Conservation (phyloP, 2,888 invertebrate species). For the Desoria tigrina region DNA sequence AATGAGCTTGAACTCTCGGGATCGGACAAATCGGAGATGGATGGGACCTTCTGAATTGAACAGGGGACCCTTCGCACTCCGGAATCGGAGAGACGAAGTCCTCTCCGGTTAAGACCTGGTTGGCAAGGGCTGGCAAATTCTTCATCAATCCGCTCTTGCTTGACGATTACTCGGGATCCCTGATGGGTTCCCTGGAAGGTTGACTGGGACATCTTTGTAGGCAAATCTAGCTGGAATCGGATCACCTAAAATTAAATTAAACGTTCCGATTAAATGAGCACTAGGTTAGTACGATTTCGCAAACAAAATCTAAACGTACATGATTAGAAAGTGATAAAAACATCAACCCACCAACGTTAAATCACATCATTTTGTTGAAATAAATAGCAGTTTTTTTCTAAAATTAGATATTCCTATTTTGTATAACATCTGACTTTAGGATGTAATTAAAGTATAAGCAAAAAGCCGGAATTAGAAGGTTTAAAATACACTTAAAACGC, state of each 20-base stretch:
- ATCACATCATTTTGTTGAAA: too few relatives aligned
- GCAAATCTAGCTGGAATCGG: constrained; percentile 1
- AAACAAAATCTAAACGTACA: too few relatives aligned
- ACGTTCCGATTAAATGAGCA: background rate
- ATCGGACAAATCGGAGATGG: constrained; percentile 85
- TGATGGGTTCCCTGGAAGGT: constrained; percentile 18
- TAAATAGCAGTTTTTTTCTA: too few relatives aligned
- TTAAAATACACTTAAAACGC: too few relatives aligned
- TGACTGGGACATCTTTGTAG: constrained; percentile 31
- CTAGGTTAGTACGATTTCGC: background rate
- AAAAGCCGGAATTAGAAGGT: too few relatives aligned
- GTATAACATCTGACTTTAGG: too few relatives aligned
- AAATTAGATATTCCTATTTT: too few relatives aligned
- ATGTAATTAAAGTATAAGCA: too few relatives aligned
- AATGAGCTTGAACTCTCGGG: constrained; percentile 71
- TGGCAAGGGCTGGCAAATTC: constrained; percentile 65
- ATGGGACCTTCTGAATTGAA: constrained; percentile 84
- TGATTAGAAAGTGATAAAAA: too few relatives aligned
- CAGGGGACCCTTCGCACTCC: constrained; percentile 60
- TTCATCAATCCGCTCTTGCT: constrained; percentile 64
- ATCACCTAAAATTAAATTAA: background rate
- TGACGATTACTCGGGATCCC: constrained; percentile 58
- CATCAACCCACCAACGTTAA: too few relatives aligned
- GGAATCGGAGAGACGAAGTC: too few relatives aligned
- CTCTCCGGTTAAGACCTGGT: constrained; percentile 34